A percentile compares a stretch with the other conserved stretches of the same genome.
Evolutionary conservation across 2,888 invertebrate genomes (phyloP).

Genomic region (Diachrysia chrysitis): DNA sequence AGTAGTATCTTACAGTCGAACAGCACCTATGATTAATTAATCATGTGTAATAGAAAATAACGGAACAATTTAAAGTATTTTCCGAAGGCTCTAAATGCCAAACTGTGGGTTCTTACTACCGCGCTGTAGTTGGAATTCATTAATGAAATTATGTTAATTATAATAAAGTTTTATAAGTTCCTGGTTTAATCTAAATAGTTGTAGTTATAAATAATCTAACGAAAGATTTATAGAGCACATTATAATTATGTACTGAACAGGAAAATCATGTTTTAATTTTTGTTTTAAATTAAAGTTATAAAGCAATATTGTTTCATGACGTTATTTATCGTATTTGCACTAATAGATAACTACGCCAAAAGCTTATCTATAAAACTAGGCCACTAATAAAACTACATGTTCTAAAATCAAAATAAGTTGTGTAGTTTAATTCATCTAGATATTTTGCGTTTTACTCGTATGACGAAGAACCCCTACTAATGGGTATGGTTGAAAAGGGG

Average conservation of each 20-base stretch:
- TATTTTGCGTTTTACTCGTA: background rate
- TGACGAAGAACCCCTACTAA: background rate
- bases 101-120: background rate
- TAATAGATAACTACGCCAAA: too few species aligned
- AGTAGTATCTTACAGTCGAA: too few species aligned
- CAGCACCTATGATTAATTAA: too few species aligned
- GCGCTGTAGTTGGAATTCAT: background rate
- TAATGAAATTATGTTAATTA: conserved; percentile 28
- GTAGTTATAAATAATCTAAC: conserved; percentile 24
- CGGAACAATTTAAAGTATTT: background rate
- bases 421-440: background rate
- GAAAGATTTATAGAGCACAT: too few species aligned
- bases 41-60: too few species aligned
- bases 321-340: too few species aligned
- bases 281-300: too few species aligned
- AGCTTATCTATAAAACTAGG: too few species aligned
- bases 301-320: too few species aligned
- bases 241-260: too few species aligned
- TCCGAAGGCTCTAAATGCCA: background rate
- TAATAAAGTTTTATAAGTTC: conserved; percentile 15
- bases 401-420: background rate
- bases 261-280: too few species aligned
- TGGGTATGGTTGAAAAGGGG: background rate
- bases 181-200: conserved; percentile 28
- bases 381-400: background rate